Percentiles rank a stretch among this genome's conserved stretches.
Evolutionary conservation across 2,797 vertebrate genomes (phyloP).

Genomic region (Eidolon dupreanum): DNA sequence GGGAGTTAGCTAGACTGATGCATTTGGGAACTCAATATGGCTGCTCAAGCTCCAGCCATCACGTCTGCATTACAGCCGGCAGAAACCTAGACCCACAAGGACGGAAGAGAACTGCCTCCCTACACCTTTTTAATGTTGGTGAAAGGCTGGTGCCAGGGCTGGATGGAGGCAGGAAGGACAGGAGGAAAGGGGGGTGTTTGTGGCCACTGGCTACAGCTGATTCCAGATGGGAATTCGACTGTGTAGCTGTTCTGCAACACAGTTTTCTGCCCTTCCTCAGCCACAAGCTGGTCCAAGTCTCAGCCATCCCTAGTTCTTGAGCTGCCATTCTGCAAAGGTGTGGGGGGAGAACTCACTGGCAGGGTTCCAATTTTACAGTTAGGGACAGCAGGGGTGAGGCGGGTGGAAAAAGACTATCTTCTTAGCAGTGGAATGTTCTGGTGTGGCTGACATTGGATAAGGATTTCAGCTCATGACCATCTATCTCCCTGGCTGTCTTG

Average conservation of each 20-base stretch:
- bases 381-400: neutral
- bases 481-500: neutral
- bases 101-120: neutral
- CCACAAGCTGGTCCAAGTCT: neutral
- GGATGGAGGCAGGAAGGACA: neutral
- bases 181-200: neutral
- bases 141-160: neutral
- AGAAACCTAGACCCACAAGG: neutral
- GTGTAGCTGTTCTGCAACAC: no score
- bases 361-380: neutral
- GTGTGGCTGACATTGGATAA: neutral
- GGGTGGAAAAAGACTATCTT: neutral
- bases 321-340: neutral
- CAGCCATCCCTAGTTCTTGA: neutral
- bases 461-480: neutral
- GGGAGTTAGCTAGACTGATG: neutral
- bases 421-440: neutral
- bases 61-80: neutral
- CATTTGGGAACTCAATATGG: neutral
- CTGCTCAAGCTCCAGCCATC: constrained; percentile 12
- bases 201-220: neutral
- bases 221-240: neutral
- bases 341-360: neutral
- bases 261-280: neutral
- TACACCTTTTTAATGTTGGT: neutral